These are phyloP conservation scores for Xiphophorus couchianus DNA, from an alignment of 2,113 vertebrate species.

Conservation along the genomic window DNA sequence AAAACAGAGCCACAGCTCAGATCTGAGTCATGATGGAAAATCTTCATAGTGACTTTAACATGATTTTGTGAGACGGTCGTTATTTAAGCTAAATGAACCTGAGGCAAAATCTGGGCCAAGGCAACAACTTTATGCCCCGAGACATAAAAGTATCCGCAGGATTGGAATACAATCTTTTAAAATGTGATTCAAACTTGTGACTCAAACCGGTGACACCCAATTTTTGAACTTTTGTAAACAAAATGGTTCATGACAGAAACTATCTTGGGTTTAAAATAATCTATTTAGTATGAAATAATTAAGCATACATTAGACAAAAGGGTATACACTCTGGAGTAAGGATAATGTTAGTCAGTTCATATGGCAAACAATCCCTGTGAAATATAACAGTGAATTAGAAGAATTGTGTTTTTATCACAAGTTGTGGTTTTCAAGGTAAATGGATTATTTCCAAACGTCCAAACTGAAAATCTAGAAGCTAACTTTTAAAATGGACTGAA, in stretches of 20 bases:
- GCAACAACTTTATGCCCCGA: not conserved
- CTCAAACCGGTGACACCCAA: no score
- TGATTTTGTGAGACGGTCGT: slow-evolving; percentile 12
- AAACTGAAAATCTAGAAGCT: not conserved
- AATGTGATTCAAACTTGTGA: no score
- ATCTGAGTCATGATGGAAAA: slow-evolving; percentile 24
- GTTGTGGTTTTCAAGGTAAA: not conserved
- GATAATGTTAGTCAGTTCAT: no score
- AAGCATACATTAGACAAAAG: no score
- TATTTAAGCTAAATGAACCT: slow-evolving; percentile 6
- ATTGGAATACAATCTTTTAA: no score
- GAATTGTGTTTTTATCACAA: not conserved
- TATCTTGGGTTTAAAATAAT: no score
- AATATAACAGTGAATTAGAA: not conserved
- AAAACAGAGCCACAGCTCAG: slow-evolving; percentile 24
- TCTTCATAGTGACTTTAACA: slow-evolving; percentile 12
- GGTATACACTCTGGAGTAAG: no score
- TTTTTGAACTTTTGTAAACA: no score
- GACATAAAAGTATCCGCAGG: not conserved
- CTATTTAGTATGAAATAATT: no score
- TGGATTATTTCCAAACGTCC: not conserved
- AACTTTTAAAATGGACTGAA: no score
- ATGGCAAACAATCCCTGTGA: no score
- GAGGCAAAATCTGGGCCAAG: slow-evolving; percentile 5
- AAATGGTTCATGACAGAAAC: no score